phyloP scores from a whole-genome alignment of 2,888 invertebrate species.

The Zhuqinia jingwanae region DNA sequence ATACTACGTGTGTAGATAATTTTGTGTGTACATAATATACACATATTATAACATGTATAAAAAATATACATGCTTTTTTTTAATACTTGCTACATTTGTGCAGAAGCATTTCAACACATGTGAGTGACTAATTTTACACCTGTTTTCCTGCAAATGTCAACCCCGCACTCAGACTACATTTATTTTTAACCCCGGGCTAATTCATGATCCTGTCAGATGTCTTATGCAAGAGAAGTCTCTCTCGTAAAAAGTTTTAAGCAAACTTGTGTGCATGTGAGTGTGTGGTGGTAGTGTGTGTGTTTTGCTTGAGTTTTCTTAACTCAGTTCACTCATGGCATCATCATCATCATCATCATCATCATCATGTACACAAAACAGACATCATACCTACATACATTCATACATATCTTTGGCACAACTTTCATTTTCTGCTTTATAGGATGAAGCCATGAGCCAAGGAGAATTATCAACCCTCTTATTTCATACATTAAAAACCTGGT shows the following conservation, averaged over 20 bases:
- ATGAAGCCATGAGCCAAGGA: slow-evolving; percentile 34
- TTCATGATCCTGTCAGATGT: slow-evolving; percentile 73
- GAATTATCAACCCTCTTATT: slow-evolving; percentile 51
- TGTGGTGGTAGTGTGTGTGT: slow-evolving; percentile 16
- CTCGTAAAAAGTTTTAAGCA: slow-evolving; percentile 24
- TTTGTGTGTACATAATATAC: not conserved
- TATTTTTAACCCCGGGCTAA: slow-evolving; percentile 78
- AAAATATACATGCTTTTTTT: not conserved
- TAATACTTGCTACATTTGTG: not conserved
- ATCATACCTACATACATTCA: no score
- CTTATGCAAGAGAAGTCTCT: slow-evolving; percentile 22
- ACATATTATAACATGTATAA: not conserved
- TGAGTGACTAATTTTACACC: slow-evolving; percentile 79
- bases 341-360: no score
- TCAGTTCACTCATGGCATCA: slow-evolving; percentile 36
- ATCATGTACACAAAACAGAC: not conserved
- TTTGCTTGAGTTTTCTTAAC: no score
- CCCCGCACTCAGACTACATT: slow-evolving; percentile 76
- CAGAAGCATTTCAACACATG: slow-evolving; percentile 76
- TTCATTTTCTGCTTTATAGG: not conserved
- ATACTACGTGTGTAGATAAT: not conserved
- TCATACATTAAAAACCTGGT: slow-evolving; percentile 39
- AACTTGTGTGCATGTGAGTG: slow-evolving; percentile 14
- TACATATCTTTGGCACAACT: slow-evolving; percentile 58
- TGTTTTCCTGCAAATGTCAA: slow-evolving; percentile 78